Base-by-base conservation (phyloP, 1,140 invertebrate genomes). In the Nautilus pompilius region DNA sequence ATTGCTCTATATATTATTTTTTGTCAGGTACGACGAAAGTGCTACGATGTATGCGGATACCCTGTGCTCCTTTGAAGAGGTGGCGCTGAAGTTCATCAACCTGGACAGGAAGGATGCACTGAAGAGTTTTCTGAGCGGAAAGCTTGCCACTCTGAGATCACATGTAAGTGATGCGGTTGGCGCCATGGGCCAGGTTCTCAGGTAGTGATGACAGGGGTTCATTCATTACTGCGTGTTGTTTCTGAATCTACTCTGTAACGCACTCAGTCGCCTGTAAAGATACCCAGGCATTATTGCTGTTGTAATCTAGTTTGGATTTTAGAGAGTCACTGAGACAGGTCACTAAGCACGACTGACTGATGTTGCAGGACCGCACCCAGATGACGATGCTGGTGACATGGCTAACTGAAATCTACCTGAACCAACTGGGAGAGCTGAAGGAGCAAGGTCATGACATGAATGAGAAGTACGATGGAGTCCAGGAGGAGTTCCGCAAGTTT, bases 351-450 rank as follows among this genome's bases (percentile, higher is more conserved):
- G n/a, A n/a, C n/a, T n/a, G n/a, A n/a, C n/a, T n/a, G n/a, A n/a
- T 51, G 55, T 65, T 72, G 1, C 67, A 84, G 76, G 82, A 85
- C 30, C 81, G 80, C 61, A 93, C 78, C 2, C 90, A 96, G 82
- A 89, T 92, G 46, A 95, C 93, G 0, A 93, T 96, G 87, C 86
- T 98, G 29, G 90, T 96, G 0, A 87, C 96, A 34, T 98, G 95
- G 95, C 86, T 98, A 51, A 88, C 95, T 5, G 95, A 99, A 80
- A 83, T 98, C 24, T 96, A 90, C 83, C 84, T 98, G 66, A 93
- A 91, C 69, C 89, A 95, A 82, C 86, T 98, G 73, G 90, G 91
- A 55, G 74, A 87, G 30, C 79, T 93, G 56, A 80, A 76, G 45
- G 66, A 83, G 88, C 69, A 87, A 36, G 87, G 85, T 0, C 80